A percentile compares a stretch with the other conserved stretches of the same genome.
Conservation (phyloP, 2,797 vertebrate genomes). For the Lacerta agilis region DNA sequence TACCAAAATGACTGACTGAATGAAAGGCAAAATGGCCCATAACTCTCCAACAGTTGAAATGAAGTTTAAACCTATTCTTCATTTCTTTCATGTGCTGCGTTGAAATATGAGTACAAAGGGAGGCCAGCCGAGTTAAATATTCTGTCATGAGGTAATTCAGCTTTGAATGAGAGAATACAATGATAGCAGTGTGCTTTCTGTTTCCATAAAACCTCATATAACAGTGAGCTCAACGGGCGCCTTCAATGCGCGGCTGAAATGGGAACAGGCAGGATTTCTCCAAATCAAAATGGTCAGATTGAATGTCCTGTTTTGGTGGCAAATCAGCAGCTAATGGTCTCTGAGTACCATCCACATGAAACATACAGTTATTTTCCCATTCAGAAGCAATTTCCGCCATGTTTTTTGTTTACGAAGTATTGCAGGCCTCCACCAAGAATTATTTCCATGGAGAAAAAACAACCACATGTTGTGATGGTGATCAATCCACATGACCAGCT, state of each 20-base stretch:
- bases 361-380: not conserved
- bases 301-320: constrained; percentile 45
- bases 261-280: constrained; percentile 53
- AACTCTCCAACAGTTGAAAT: constrained; percentile 55
- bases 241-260: constrained; percentile 64
- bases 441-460: not conserved
- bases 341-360: not conserved
- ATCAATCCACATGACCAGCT: not conserved
- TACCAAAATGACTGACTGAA: constrained; percentile 54
- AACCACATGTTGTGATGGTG: not conserved
- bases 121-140: constrained; percentile 59
- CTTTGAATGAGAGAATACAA: constrained; percentile 60
- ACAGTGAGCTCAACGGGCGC: constrained; percentile 55
- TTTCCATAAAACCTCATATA: constrained; percentile 65
- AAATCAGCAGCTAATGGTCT: constrained; percentile 33
- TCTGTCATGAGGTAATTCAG: constrained; percentile 74
- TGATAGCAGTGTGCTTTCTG: constrained; percentile 67
- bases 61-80: constrained; percentile 58
- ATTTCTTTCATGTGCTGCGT: constrained; percentile 60
- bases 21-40: constrained; percentile 53
- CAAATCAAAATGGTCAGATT: constrained; percentile 56
- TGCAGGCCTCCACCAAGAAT: not conserved
- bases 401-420: not conserved
- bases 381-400: not conserved
- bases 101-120: constrained; percentile 73